Base-by-base conservation (phyloP, 2,797 vertebrate species). In the Sphaeramia orbicularis region DNA sequence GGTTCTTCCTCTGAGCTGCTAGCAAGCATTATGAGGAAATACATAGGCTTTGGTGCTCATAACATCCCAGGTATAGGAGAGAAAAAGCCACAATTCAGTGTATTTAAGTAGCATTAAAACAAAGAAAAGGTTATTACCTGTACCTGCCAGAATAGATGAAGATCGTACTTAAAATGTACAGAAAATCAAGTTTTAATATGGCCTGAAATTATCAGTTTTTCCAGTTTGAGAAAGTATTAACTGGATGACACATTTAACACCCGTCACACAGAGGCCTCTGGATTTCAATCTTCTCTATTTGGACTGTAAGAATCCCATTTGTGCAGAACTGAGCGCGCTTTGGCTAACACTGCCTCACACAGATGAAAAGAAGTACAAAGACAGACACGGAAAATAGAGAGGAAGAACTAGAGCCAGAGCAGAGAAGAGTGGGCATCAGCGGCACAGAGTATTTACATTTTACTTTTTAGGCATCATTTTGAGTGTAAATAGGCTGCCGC, bases 281-380 rank as follows among this genome's bases (percentile, higher is more conserved):
- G 42, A 73, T 84, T 86, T 84, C 83, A 86, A 78, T 89, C 74
- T 83, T 30, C 58, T 88, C 69, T 89, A 69, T 89, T 88, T 89
- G 84, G 61, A 84, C 70, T 78, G 76, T 59, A 55, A 65, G 71
- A 83, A 89, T 84, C 65, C 72, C 76, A 91, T 90, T 90, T 86
- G 79, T 66, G 75, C 67, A 58, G 59, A 88, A 87, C 84, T 92
- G 79, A 90, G 78, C 87, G 80, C 44, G 78, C 81, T 84, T 88
- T 79, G 71, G 80, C 67, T 76, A 40, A 77, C 44, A 59, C 81
- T 49, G 75, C 37, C 62, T 70, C 50, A 24, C 73, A 74, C 65
- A 81, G 74, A 67, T 27, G 76, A 80, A 51, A 74, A 30, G 47
- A 40, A 66, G 40, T 76, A 66, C 57, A 81, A 74, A 77, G 76